Percentiles rank a stretch among this genome's conserved stretches.
These are phyloP conservation scores for Drosophila pallidifrons DNA, from an alignment of 1,140 invertebrate genomes.

Conservation along the genomic window DNA sequence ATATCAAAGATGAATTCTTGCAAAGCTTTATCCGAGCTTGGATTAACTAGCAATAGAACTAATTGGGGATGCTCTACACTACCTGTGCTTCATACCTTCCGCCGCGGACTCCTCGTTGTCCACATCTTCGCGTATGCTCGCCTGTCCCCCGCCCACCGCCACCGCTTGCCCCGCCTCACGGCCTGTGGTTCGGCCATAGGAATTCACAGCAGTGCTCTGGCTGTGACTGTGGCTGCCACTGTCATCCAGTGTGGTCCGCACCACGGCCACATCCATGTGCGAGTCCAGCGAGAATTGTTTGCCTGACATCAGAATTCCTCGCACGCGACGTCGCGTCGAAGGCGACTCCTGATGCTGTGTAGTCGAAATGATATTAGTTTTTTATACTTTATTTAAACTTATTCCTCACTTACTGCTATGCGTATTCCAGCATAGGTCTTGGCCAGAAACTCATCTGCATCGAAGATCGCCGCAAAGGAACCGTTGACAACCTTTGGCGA, in stretches of 20 bases:
- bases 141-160: slow-evolving; percentile 23
- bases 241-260: slow-evolving; percentile 67
- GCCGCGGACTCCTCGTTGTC: slow-evolving; percentile 67
- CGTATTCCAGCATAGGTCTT: slow-evolving; percentile 92
- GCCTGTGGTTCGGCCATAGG: not conserved
- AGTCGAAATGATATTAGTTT: not conserved
- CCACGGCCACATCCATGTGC: slow-evolving; percentile 93
- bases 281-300: slow-evolving; percentile 96
- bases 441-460: slow-evolving; percentile 93
- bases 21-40: slow-evolving; percentile 13
- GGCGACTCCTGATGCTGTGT: slow-evolving; percentile 82
- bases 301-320: slow-evolving; percentile 94
- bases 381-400: not conserved
- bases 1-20: too few species aligned
- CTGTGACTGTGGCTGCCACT: not conserved
- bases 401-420: slow-evolving; percentile 62
- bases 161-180: not conserved
- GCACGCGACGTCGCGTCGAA: slow-evolving; percentile 93
- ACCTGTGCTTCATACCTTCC: slow-evolving; percentile 85
- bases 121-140: slow-evolving; percentile 76
- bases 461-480: slow-evolving; percentile 97
- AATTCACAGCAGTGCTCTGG: slow-evolving; percentile 11
- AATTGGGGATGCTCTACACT: slow-evolving; percentile 68
- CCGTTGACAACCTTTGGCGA: slow-evolving; percentile 99
- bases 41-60: slow-evolving; percentile 47